These are phyloP conservation scores for Perca fluviatilis DNA, from an alignment of 2,113 vertebrate species.

Conservation along the genomic window DNA sequence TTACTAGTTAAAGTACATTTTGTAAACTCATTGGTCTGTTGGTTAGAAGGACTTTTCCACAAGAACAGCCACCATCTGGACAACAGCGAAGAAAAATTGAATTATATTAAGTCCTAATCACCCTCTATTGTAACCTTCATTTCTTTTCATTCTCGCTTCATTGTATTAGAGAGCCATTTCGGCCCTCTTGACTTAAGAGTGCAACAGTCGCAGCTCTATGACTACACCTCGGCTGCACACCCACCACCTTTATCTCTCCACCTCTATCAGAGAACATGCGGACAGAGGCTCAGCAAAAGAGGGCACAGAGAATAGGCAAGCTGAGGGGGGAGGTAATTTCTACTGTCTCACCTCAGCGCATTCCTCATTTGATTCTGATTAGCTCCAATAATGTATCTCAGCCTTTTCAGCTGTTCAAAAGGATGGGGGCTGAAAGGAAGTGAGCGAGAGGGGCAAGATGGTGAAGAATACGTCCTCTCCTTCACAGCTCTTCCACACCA, in stretches of 20 bases:
- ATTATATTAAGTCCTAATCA: constrained; percentile 46
- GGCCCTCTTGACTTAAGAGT: constrained; percentile 39
- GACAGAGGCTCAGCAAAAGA: constrained; percentile 62
- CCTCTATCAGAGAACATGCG: constrained; percentile 65
- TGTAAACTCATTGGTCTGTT: constrained; percentile 2
- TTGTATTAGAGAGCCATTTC: constrained; percentile 55
- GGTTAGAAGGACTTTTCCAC: constrained; percentile 6
- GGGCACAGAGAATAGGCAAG: constrained; percentile 50
- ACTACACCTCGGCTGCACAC: constrained; percentile 14
- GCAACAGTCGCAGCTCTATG: constrained; percentile 34
- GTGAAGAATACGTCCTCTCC: constrained; percentile 57
- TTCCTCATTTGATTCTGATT: constrained; percentile 85
- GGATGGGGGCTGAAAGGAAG: constrained; percentile 64
- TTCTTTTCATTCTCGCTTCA: constrained; percentile 38
- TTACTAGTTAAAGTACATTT: constrained; percentile 11
- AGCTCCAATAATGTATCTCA: constrained; percentile 84
- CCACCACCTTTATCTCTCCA: constrained; percentile 36
- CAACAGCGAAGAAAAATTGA: constrained; percentile 21
- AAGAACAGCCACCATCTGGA: neutral
- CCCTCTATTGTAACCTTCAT: constrained; percentile 38
- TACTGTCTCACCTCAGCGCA: constrained; percentile 84
- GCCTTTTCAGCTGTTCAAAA: constrained; percentile 80
- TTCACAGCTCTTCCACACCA: constrained; percentile 59
- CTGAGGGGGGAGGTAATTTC: constrained; percentile 77
- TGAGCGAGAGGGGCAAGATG: constrained; percentile 44